These are phyloP conservation scores for Stenchaetothrips biformis DNA, from an alignment of 2,888 invertebrate species.

Conservation along the genomic window DNA sequence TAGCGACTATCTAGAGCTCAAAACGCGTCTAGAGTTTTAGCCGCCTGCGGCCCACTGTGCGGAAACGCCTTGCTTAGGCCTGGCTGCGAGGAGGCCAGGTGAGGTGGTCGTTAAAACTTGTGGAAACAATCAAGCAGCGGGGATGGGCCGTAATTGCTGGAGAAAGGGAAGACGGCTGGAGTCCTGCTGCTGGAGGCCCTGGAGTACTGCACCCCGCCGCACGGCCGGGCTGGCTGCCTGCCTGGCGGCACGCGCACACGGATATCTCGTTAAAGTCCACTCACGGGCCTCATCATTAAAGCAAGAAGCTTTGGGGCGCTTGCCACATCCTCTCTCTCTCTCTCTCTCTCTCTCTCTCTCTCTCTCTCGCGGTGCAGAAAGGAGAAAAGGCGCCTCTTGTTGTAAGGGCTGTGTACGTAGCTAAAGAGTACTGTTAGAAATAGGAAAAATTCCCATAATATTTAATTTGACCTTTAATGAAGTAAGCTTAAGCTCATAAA, in stretches of 20 bases:
- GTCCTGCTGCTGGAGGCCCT: conserved; percentile 22
- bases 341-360: conserved; percentile 31
- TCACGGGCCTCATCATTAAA: conserved; percentile 13
- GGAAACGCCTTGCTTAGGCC: background rate
- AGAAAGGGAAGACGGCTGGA: conserved; percentile 29
- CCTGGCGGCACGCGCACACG: background rate
- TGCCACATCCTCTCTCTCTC: background rate
- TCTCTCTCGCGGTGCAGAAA: background rate
- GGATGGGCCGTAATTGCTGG: background rate
- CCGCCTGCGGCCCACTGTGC: no score
- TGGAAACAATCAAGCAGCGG: background rate
- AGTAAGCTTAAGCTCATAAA: no score
- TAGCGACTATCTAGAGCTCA: no score
- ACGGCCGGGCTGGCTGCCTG: background rate
- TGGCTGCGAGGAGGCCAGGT: conserved; percentile 28
- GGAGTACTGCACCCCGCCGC: conserved; percentile 25
- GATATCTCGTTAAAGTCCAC: conserved; percentile 24
- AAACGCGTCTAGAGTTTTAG: no score
- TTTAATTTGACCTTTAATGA: no score
- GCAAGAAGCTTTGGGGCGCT: background rate
- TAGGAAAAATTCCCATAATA: no score
- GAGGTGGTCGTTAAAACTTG: conserved; percentile 26
- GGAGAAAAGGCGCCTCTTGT: no score
- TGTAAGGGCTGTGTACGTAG: no score
- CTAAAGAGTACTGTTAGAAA: no score